Percentiles rank a stretch among this genome's conserved stretches.
Conservation (phyloP, 2,113 vertebrate genomes). For the Hucho hucho region DNA sequence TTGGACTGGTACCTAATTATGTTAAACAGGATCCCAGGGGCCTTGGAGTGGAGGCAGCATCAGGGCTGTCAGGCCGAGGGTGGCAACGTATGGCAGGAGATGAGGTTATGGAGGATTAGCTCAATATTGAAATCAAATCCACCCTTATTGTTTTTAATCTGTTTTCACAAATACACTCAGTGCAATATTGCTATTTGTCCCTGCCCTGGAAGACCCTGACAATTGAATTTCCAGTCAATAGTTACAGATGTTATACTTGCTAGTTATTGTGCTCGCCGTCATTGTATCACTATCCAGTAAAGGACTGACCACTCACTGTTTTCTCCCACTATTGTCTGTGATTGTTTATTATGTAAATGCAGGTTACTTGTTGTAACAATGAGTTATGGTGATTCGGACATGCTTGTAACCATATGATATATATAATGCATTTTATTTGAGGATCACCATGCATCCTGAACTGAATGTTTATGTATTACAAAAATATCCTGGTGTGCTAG, state of each 20-base stretch:
- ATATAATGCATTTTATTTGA: background rate
- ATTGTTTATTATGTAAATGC: too few species aligned
- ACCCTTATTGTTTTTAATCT: background rate
- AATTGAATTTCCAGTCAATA: background rate
- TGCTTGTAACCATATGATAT: background rate
- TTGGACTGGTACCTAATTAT: background rate
- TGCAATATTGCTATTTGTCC: background rate
- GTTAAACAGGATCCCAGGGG: background rate
- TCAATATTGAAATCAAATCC: constrained; percentile 1
- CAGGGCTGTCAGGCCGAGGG: background rate
- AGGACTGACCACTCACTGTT: too few species aligned
- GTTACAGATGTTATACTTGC: background rate
- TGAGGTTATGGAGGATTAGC: background rate
- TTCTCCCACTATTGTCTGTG: too few species aligned
- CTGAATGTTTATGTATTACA: background rate
- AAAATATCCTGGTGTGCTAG: background rate
- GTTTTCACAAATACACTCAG: background rate
- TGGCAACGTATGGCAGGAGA: background rate
- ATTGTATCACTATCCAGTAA: too few species aligned
- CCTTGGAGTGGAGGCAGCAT: too few species aligned
- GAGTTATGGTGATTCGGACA: background rate
- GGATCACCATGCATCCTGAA: background rate
- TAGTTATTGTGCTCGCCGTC: background rate
- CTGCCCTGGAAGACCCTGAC: background rate
- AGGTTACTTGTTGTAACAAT: background rate